Conservation (phyloP, 2,797 vertebrate species). For the Clamator glandarius region DNA sequence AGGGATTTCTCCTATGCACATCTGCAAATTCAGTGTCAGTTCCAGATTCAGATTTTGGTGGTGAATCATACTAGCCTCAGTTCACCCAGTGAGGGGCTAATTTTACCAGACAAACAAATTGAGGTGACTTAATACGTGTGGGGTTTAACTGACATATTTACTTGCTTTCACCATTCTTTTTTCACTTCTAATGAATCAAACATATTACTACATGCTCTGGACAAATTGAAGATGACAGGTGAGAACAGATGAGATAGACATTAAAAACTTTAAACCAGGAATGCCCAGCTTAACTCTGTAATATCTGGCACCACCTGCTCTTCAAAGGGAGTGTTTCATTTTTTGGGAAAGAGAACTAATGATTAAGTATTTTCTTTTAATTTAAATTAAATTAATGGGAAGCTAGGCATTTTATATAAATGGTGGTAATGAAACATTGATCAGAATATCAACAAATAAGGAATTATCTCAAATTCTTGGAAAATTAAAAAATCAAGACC, state of each 20-base stretch:
- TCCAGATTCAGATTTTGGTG: constrained; percentile 76
- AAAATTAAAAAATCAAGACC: not conserved
- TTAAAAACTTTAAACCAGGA: not conserved
- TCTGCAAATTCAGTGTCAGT: constrained; percentile 79
- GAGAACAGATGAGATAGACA: constrained; percentile 57
- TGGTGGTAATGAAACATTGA: not conserved
- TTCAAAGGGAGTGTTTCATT: not conserved
- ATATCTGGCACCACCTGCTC: not conserved
- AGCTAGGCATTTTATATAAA: not conserved
- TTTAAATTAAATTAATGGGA: not conserved
- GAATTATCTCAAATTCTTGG: not conserved
- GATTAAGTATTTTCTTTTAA: not conserved
- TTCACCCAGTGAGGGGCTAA: constrained; percentile 53
- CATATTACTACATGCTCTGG: not conserved
- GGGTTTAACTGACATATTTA: constrained; percentile 56
- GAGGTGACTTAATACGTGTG: constrained; percentile 77
- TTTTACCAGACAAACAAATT: constrained; percentile 76
- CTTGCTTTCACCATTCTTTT: constrained; percentile 51
- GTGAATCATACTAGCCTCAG: constrained; percentile 74
- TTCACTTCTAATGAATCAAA: constrained; percentile 26
- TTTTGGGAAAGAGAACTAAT: not conserved
- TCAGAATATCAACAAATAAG: not conserved
- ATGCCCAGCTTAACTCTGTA: not conserved
- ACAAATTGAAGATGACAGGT: constrained; percentile 37
- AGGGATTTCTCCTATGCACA: constrained; percentile 76